Evolutionary conservation across 2,113 vertebrate genomes (phyloP).

Genomic region (Phycodurus eques): DNA sequence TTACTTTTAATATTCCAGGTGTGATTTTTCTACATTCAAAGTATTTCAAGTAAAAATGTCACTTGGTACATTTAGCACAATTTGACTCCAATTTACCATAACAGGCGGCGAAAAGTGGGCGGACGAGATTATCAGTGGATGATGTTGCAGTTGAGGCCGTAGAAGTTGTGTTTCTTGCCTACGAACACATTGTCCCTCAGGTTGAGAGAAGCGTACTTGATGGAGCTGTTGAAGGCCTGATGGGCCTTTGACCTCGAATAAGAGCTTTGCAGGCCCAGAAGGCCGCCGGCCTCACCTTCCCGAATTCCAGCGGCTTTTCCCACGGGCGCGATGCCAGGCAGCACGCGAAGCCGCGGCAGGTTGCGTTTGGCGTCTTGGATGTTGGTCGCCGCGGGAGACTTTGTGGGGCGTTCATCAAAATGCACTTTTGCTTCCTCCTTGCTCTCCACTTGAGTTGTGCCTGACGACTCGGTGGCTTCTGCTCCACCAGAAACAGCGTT

Average conservation of each 20-base stretch:
- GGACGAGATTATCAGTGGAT: slow-evolving; percentile 60
- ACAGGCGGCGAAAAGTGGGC: not conserved
- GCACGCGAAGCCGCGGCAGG: slow-evolving; percentile 11
- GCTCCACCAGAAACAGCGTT: not conserved
- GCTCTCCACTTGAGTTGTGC: slow-evolving; percentile 9
- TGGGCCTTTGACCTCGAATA: slow-evolving; percentile 73
- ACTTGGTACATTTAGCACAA: not conserved
- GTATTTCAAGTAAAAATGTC: not conserved
- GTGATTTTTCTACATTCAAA: not conserved
- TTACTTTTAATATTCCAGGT: not conserved
- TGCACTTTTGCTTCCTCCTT: slow-evolving; percentile 23
- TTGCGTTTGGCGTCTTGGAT: not conserved
- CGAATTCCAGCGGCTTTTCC: not conserved
- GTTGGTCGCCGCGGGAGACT: not conserved
- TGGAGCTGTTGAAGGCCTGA: slow-evolving; percentile 54
- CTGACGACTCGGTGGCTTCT: slow-evolving; percentile 20
- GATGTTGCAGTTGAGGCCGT: slow-evolving; percentile 73
- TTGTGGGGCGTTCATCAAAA: slow-evolving; percentile 25
- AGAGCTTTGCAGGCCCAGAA: slow-evolving; percentile 71
- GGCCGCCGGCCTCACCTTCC: slow-evolving; percentile 9
- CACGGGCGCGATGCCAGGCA: slow-evolving; percentile 18
- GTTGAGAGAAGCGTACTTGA: slow-evolving; percentile 63
- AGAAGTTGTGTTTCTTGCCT: slow-evolving; percentile 75
- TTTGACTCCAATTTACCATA: not conserved
- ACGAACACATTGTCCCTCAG: slow-evolving; percentile 68